Percentiles rank a stretch among this genome's conserved stretches.
Evolutionary conservation across 2,113 vertebrate species (phyloP).

Genomic region (Bettongia penicillata): DNA sequence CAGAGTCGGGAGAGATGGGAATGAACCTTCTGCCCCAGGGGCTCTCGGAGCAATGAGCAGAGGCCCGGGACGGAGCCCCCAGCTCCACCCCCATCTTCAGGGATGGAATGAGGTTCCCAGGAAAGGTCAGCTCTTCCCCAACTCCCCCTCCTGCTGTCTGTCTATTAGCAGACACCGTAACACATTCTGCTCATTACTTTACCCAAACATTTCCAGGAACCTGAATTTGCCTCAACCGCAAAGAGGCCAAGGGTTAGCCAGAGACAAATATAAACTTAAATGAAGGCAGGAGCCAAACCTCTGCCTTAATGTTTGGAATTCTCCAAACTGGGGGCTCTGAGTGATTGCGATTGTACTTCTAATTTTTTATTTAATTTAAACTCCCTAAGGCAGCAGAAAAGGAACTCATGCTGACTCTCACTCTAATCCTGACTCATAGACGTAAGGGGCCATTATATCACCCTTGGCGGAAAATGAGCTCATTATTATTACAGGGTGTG

Average conservation of each 20-base stretch:
- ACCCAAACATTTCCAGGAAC: neutral
- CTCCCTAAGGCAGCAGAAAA: neutral
- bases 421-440: neutral
- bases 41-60: neutral
- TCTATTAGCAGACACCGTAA: neutral
- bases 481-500: no score
- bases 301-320: neutral
- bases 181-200: neutral
- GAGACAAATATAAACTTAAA: neutral
- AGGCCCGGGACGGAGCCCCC: rapidly evolving
- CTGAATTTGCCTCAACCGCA: neutral
- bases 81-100: neutral
- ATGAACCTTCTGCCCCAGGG: neutral
- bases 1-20: neutral
- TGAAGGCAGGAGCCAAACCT: neutral
- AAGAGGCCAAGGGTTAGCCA: neutral
- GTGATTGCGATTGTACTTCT: neutral
- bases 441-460: neutral
- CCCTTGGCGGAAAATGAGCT: neutral
- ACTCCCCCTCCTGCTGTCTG: neutral
- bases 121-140: neutral
- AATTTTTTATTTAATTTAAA: neutral
- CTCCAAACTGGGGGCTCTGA: neutral
- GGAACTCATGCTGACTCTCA: neutral
- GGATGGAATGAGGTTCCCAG: neutral